These are phyloP conservation scores for Nipponia nippon DNA, from an alignment of 2,113 vertebrate species.

Conservation along the genomic window DNA sequence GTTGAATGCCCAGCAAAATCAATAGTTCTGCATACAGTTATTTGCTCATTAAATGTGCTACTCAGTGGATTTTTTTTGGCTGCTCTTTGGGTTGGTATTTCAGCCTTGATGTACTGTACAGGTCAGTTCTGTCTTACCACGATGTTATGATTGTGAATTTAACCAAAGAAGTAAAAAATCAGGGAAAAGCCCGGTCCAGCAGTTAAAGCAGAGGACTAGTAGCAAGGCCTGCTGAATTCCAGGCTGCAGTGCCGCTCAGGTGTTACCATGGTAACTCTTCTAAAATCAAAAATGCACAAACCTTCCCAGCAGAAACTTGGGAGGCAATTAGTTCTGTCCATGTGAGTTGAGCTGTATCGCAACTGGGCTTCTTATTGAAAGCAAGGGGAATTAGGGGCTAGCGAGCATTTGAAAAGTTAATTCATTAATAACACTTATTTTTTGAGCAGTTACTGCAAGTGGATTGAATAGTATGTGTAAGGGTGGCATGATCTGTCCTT, in stretches of 20 bases:
- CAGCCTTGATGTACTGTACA: not conserved
- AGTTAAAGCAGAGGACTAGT: not conserved
- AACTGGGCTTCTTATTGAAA: not conserved
- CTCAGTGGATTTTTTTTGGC: not conserved
- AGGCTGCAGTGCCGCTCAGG: not conserved
- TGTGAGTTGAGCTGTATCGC: not conserved
- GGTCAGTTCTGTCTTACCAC: not conserved
- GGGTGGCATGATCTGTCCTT: not conserved
- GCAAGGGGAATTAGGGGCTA: not conserved
- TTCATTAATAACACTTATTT: not conserved
- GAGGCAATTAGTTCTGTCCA: not conserved
- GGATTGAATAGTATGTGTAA: not conserved
- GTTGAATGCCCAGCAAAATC: not conserved
- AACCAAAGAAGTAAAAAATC: not conserved
- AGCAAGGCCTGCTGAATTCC: not conserved
- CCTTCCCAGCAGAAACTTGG: not conserved
- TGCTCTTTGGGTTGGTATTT: not conserved
- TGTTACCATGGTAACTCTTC: not conserved
- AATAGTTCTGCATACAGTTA: not conserved
- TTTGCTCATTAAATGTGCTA: not conserved
- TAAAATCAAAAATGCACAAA: not conserved
- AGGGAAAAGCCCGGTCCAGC: not conserved
- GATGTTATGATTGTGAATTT: not conserved
- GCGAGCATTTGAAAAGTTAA: not conserved
- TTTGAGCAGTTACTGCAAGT: not conserved